Evolutionary conservation across 2,888 invertebrate species (phyloP), one percentile per base, ranked within the genome.

Genomic region (Latrodectus elegans): DNA sequence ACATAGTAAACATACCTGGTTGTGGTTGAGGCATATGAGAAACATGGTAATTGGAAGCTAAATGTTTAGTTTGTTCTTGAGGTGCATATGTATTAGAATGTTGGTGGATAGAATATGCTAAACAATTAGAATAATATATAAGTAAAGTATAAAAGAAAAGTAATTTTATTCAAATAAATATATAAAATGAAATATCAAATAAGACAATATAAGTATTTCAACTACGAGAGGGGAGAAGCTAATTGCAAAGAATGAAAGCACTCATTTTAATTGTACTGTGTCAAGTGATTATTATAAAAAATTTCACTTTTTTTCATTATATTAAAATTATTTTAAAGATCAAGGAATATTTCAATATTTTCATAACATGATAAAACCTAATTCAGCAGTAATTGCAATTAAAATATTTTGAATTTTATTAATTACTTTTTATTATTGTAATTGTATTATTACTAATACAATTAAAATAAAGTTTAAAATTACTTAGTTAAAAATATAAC

Each of bases 61-160:
- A 65, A 70, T 88, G 86, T 15, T 87, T 87, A 17, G 86, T 68
- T 55, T 79, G 88, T 22, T 87, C 86, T 14, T 87, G 86, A 15
- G 88, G 17, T 38, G 88, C 9, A 80, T 80, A 88, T 55, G 84
- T 84, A 15, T 67, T 52, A 8, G 72, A 65, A 52, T 84, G 77
- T 89, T 94, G 94, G 55, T 94, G 85, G 10, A 82, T 78, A 8
- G 83, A 71, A 72, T 89, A 89, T 73, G 78, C 86, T 86, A 55
- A 4, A 38, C 6, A 38, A 38, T 38, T 38, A 38, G 38, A 38
- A 38, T 38, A 38, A 38, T 38, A 38, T 6, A 38, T 38, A 38
- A 6, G 38, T 38, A 38, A 38, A 38, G 38, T 1, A 22, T 22
- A 22, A 22, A 22, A 22, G 22, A 22, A 60, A 60, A 60, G 60